Conservation (phyloP, 2,888 invertebrate species). For the Synanthedon myopaeformis region DNA sequence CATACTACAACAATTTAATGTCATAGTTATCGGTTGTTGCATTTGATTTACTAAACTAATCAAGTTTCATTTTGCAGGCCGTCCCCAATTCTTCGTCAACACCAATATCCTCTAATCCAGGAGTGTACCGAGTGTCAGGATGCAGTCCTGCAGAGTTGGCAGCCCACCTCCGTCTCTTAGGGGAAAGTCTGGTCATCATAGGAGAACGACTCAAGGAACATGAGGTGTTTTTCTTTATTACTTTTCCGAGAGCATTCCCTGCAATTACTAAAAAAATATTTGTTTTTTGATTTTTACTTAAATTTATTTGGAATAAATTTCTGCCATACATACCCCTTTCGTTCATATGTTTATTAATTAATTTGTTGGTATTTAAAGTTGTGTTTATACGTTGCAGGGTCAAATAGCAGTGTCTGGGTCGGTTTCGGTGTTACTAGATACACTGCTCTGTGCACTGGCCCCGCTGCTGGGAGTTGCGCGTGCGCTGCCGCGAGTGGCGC, state of each 20-base stretch:
- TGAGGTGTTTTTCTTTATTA: slow-evolving; percentile 66
- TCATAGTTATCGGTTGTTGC: too few relatives aligned
- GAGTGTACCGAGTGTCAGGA: slow-evolving; percentile 75
- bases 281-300: too few relatives aligned
- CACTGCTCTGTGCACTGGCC: slow-evolving; percentile 90
- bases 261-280: too few relatives aligned
- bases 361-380: neutral
- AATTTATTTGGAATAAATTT: too few relatives aligned
- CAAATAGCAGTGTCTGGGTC: slow-evolving; percentile 96
- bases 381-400: slow-evolving; percentile 67
- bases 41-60: too few relatives aligned
- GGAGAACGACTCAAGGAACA: slow-evolving; percentile 94
- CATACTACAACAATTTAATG: too few relatives aligned
- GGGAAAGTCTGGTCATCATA: slow-evolving; percentile 93
- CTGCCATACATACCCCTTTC: neutral
- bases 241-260: too few relatives aligned
- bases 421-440: slow-evolving; percentile 91
- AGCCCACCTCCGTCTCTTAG: slow-evolving; percentile 90
- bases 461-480: slow-evolving; percentile 89
- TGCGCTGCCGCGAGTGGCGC: slow-evolving; percentile 81
- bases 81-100: neutral
- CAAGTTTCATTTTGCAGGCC: neutral
- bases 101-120: slow-evolving; percentile 7
- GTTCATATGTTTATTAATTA: neutral
- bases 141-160: slow-evolving; percentile 91